Base-by-base conservation (phyloP, 2,113 vertebrate genomes). In the Micromys minutus region DNA sequence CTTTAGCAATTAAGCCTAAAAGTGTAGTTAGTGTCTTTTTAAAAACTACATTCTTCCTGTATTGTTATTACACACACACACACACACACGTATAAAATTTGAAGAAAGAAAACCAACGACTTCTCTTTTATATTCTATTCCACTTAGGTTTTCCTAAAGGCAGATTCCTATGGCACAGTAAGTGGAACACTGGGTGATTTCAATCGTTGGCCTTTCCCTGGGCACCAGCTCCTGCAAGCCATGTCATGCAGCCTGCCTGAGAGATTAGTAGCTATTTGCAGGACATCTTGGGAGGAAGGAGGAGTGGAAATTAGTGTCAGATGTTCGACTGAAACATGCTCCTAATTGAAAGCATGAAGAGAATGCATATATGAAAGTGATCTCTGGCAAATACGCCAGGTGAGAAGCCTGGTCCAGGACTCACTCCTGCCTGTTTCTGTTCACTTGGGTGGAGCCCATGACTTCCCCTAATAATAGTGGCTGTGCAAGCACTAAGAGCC, bases 321-420 rank as follows among this genome's bases (percentile, higher is more conserved):
- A 97, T 96, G 95, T 89, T 89, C 34, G 77, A 67, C 89, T 61
- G 57, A 71, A 93, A 71, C 69, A 8, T 63, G 83, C 71, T 92
- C 86, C 95, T 93, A 93, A 95, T 93, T 80, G 97, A 95, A 96
- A 98, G 86, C 92, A 87, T 72, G 89, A 91, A 22, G 92, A 63
- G 81, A 96, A 94, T 74, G 88, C 65, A 10, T n/a, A 47, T 50
- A 69, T 94, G 93, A 52, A 87, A 89, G 91, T 55, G 77, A 75
- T 34, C 63, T 50, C 74, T 87, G 94, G 81, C 67, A 4, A 26
- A 57, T 34, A 34, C 69, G 21, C 55, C 39, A 75, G 61, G 29
- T 39, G 4, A 31, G 90, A 61, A 92, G 80, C 36, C 21, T 2
- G 2, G 39, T 34, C 9, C 63, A 29, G 75, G n/a, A 63, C n/a